A percentile compares a stretch with the other conserved stretches of the same genome.
Conservation (phyloP, 2,888 invertebrate genomes). For the Epinotia demarniana region DNA sequence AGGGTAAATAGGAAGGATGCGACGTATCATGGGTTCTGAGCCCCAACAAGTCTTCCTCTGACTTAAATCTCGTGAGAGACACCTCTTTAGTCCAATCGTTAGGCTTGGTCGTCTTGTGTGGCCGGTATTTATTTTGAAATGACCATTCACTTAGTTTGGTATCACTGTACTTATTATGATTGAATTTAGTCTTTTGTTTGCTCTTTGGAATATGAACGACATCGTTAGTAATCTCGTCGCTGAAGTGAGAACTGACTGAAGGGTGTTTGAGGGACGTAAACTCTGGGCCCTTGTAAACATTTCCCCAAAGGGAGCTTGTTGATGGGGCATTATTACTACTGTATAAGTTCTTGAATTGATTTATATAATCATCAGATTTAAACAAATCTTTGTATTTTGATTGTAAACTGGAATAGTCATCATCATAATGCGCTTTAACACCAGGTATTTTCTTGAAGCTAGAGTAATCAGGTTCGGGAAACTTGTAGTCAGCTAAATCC, state of each 20-base stretch:
- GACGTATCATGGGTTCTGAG: constrained; percentile 76
- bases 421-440: constrained; percentile 59
- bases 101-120: constrained; percentile 59
- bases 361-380: constrained; percentile 65
- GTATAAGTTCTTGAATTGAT: constrained; percentile 65
- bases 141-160: constrained; percentile 63
- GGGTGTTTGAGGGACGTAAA: constrained; percentile 63
- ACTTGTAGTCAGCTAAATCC: constrained; percentile 64
- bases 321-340: constrained; percentile 59
- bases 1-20: constrained; percentile 70
- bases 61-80: constrained; percentile 67
- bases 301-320: constrained; percentile 71
- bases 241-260: constrained; percentile 59
- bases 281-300: constrained; percentile 65
- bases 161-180: constrained; percentile 60
- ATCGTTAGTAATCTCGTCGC: constrained; percentile 63
- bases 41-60: constrained; percentile 77
- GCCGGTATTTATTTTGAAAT: constrained; percentile 57
- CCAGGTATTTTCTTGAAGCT: constrained; percentile 67
- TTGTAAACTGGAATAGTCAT: constrained; percentile 58
- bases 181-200: constrained; percentile 58
- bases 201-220: constrained; percentile 75
- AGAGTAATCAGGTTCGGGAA: constrained; percentile 63
- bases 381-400: constrained; percentile 60
- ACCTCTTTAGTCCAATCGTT: constrained; percentile 70